These are phyloP conservation scores for Anodontia alba DNA, from an alignment of 2,888 invertebrate genomes.

Conservation along the genomic window DNA sequence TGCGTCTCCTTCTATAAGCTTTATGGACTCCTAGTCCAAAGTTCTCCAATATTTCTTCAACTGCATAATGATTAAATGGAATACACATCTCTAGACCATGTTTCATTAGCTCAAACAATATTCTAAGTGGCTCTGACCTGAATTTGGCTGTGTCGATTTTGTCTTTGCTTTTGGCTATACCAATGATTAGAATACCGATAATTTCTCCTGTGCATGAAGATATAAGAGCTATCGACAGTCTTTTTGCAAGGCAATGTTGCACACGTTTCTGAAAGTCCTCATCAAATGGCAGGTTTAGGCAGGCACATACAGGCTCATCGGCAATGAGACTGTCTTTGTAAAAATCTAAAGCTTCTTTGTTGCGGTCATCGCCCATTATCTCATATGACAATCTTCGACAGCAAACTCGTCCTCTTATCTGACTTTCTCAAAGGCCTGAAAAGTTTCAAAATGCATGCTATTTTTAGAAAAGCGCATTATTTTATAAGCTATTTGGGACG, in stretches of 20 bases:
- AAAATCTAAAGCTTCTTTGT: conserved; percentile 17
- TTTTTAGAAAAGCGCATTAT: no score
- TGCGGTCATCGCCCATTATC: conserved; percentile 22
- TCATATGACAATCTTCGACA: background rate
- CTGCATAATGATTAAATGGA: conserved; percentile 24
- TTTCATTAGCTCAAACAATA: background rate
- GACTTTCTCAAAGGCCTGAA: background rate
- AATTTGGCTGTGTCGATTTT: background rate
- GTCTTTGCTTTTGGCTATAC: conserved; percentile 12
- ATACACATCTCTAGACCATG: background rate
- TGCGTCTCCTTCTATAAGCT: conserved; percentile 24
- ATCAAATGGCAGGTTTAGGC: conserved; percentile 13
- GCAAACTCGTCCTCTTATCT: background rate
- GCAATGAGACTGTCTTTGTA: conserved; percentile 3
- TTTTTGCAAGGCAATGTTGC: background rate
- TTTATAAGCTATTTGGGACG: no score
- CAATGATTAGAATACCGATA: conserved; percentile 28
- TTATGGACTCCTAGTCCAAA: conserved; percentile 27
- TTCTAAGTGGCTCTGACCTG: background rate
- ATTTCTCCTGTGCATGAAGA: conserved; percentile 27
- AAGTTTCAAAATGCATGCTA: no score
- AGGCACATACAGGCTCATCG: conserved; percentile 25
- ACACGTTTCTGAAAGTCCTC: background rate
- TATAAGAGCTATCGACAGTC: conserved; percentile 33
- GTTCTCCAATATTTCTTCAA: conserved; percentile 25